Evolutionary conservation across 2,797 vertebrate species (phyloP), one percentile per base, ranked within the genome.

Genomic region (Brachyalestes nurse): DNA sequence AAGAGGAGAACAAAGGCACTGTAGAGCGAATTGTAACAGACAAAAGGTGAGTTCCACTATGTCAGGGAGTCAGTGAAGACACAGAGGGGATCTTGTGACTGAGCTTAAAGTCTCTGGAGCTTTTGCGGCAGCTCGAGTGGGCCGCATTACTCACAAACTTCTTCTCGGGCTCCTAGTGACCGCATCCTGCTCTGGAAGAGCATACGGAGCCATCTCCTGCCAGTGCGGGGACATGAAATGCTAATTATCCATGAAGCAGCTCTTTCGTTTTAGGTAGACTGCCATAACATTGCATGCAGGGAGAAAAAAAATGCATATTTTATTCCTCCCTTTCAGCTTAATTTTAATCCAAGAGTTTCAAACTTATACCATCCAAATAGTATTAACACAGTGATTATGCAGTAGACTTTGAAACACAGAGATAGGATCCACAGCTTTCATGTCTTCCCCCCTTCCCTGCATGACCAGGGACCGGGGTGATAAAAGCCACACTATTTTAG

Each of bases 291-390:
- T 55, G 66, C 88, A 89, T 93, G 90, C 85, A 90, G 93, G 93
- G 34, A 34, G 2, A 93, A 13, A 23, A 45, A 70, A 70, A 13
- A 51, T 57, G 16, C 51, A 55, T 55, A 55, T 57, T 57, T 57
- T 38, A 19, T 86, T 74, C 78, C 38, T 42, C 61, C 75, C 84
- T 89, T 91, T 88, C 91, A 88, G 91, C 88, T 94, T 94, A 92
- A 93, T 91, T 92, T 93, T 94, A 95, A 95, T 94, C 94, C 94
- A 90, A 88, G 88, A 92, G 88, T 94, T 92, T 91, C 82, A 90
- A 93, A 92, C 86, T 92, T 90, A 83, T 86, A 88, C 86, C 89
- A 88, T 93, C 89, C 90, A 94, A 94, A 93, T 86, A 90, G 93
- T 80, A 93, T 94, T 94, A 95, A 88, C 91, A 88, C 45, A 86